Percentiles rank a stretch among this genome's conserved stretches.
Evolutionary conservation across 2,888 invertebrate genomes (phyloP).

Genomic region (Myopa testacea): DNA sequence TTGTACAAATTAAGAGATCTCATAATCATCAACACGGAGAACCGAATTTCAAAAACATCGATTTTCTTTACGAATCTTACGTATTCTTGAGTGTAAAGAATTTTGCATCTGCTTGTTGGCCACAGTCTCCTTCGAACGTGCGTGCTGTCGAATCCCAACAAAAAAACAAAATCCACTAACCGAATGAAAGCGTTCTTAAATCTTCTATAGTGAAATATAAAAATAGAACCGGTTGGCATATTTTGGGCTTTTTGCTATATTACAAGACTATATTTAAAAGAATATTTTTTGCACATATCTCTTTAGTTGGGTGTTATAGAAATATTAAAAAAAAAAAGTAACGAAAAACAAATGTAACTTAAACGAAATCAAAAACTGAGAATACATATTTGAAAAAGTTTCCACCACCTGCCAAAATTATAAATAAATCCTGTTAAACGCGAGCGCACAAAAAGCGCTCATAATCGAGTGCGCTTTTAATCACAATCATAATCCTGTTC

Average conservation of each 20-base stretch:
- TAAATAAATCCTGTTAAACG: conserved; percentile 2
- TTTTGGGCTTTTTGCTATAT: conserved; percentile 14
- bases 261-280: conserved; percentile 15
- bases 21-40: background rate
- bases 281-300: conserved; percentile 15
- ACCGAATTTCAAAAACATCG: conserved; percentile 2
- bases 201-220: conserved; percentile 46
- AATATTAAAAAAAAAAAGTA: conserved; percentile 20
- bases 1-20: background rate
- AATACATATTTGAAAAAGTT: conserved; percentile 1
- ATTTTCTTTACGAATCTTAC: conserved; percentile 13
- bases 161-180: conserved; percentile 36
- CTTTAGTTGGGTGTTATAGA: conserved; percentile 35
- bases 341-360: conserved; percentile 25
- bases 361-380: background rate
- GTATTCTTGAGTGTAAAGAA: conserved; percentile 15
- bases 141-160: conserved; percentile 46
- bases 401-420: conserved; percentile 19
- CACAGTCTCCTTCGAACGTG: conserved; percentile 50
- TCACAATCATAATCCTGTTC: no score
- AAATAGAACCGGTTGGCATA: conserved; percentile 45
- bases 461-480: background rate
- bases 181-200: conserved; percentile 40
- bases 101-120: conserved; percentile 8
- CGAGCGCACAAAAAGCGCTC: conserved; percentile 13